These are phyloP conservation scores for Agrotis clavis DNA, from an alignment of 2,888 invertebrate genomes.

Conservation along the genomic window DNA sequence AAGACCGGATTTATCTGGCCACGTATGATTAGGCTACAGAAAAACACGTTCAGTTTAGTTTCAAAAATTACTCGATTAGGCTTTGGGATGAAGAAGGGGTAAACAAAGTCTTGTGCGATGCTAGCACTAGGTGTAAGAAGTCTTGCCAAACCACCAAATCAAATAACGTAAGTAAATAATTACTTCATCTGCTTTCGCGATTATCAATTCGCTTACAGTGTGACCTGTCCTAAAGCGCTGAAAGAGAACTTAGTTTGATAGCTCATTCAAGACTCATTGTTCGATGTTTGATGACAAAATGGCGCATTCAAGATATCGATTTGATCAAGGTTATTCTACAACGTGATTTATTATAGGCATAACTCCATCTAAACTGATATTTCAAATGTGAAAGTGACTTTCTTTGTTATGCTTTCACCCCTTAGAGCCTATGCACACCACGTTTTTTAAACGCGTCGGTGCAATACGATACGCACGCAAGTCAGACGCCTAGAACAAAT, in stretches of 20 bases:
- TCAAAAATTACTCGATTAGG: background rate
- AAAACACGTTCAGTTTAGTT: background rate
- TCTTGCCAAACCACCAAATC: too few relatives aligned
- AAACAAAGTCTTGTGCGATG: too few relatives aligned
- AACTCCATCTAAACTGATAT: too few relatives aligned
- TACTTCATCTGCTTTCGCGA: background rate
- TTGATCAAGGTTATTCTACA: conserved; percentile 3
- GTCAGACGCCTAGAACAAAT: too few relatives aligned
- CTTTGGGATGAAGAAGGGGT: too few relatives aligned
- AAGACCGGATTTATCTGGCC: background rate
- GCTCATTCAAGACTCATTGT: conserved; percentile 39
- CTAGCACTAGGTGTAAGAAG: too few relatives aligned
- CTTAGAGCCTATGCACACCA: too few relatives aligned
- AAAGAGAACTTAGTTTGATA: conserved; percentile 47
- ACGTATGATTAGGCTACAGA: background rate
- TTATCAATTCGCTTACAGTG: background rate
- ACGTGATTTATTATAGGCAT: too few relatives aligned
- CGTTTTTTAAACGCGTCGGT: too few relatives aligned
- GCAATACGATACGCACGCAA: too few relatives aligned
- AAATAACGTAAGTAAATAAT: background rate
- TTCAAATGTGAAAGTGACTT: too few relatives aligned
- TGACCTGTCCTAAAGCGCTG: background rate
- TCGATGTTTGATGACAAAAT: conserved; percentile 34
- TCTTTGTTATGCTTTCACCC: too few relatives aligned
- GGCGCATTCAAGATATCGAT: conserved; percentile 17